These are phyloP conservation scores for Drosophila incognita DNA, from an alignment of 2,888 invertebrate species.

Conservation along the genomic window DNA sequence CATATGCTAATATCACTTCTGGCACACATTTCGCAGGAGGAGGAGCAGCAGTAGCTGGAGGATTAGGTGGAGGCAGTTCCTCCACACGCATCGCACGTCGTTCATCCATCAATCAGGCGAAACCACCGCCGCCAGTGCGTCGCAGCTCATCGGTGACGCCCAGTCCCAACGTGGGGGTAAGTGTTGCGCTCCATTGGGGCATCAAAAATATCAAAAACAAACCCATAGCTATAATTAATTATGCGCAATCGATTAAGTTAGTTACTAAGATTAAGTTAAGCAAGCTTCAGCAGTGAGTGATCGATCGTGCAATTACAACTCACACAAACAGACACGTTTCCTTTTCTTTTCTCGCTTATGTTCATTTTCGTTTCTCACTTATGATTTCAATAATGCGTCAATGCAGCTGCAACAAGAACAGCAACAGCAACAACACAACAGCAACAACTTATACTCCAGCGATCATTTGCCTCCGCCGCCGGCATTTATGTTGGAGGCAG, in stretches of 20 bases:
- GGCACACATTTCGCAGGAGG: conserved; percentile 61
- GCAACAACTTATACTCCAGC: conserved; percentile 63
- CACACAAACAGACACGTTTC: conserved; percentile 21
- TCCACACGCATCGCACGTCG: conserved; percentile 84
- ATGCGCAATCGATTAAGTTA: conserved; percentile 49
- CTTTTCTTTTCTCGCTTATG: conserved; percentile 22
- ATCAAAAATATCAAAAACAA: neutral
- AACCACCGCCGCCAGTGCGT: conserved; percentile 93
- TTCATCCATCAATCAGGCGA: conserved; percentile 85
- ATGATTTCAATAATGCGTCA: conserved; percentile 57
- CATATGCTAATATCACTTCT: conserved; percentile 13
- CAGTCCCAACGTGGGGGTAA: conserved; percentile 83
- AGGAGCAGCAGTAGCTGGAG: conserved; percentile 30
- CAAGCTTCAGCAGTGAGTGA: neutral
- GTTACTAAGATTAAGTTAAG: conserved; percentile 37
- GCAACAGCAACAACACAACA: conserved; percentile 35
- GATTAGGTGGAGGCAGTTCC: conserved; percentile 41
- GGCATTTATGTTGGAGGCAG: conserved; percentile 83
- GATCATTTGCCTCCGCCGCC: conserved; percentile 85
- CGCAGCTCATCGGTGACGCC: conserved; percentile 89
- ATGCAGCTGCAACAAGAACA: conserved; percentile 36
- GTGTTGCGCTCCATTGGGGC: conserved; percentile 35
- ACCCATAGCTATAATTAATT: conserved; percentile 9
- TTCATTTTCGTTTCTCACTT: conserved; percentile 60
- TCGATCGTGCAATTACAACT: conserved; percentile 22